These are phyloP conservation scores for Aurelia sp. DNA, from an alignment of 30 jellyfish, hydroid and myxozoan species.

Conservation along the genomic window DNA sequence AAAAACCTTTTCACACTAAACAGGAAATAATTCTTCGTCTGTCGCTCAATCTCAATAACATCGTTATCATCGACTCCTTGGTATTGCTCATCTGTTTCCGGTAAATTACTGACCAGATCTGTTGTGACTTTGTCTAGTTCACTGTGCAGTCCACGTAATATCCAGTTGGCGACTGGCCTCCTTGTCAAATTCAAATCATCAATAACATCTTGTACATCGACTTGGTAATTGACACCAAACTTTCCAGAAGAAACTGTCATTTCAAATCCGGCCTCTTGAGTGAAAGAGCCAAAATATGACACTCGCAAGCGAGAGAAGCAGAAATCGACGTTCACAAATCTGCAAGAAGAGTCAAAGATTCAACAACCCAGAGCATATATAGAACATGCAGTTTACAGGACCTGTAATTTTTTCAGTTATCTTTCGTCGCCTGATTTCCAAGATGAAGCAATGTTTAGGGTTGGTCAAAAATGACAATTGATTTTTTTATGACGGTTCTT, in stretches of 20 bases:
- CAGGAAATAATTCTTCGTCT: conserved; percentile 64
- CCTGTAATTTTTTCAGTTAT: no score
- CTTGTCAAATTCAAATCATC: conserved; percentile 61
- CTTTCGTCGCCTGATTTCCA: no score
- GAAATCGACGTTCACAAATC: conserved; percentile 83
- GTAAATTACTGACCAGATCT: conserved; percentile 50
- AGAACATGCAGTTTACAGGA: no score
- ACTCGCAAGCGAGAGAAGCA: conserved; percentile 84
- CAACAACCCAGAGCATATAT: no score
- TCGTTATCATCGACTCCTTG: conserved; percentile 46
- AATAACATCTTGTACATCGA: conserved; percentile 36
- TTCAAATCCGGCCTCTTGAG: conserved; percentile 92
- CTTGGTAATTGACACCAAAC: conserved; percentile 90
- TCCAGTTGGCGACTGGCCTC: conserved; percentile 97
- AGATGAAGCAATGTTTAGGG: no score
- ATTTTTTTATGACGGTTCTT: no score
- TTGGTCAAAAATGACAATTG: no score
- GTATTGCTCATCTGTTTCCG: conserved; percentile 22
- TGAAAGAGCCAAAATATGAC: conserved; percentile 95
- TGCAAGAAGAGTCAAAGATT: neutral
- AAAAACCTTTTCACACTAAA: conserved; percentile 90
- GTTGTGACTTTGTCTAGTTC: conserved; percentile 76
- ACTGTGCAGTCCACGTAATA: conserved; percentile 85
- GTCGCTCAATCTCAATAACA: conserved; percentile 35
- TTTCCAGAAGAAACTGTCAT: conserved; percentile 73